phyloP scores from a whole-genome alignment of 2,797 vertebrate species.

The Peromyscus aztecus region DNA sequence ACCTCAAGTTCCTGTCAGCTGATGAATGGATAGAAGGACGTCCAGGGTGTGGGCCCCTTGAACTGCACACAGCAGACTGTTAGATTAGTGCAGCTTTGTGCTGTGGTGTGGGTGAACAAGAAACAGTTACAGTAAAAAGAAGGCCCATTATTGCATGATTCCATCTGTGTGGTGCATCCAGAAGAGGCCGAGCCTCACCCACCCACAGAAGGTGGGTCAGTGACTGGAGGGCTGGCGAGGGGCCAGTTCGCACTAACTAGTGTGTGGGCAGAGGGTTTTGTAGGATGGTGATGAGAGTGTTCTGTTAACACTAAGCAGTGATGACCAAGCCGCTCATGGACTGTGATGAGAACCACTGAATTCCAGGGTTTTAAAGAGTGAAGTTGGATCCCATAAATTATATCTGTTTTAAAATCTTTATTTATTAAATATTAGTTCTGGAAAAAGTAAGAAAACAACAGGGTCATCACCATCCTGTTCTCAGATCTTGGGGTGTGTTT shows the following conservation, averaged over 20 bases:
- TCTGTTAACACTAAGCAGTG: neutral
- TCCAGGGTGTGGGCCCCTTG: neutral
- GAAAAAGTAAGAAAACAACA: conserved; percentile 29
- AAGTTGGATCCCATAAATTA: neutral
- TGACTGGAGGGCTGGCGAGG: too few relatives aligned
- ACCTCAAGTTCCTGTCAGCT: neutral
- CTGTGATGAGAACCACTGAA: neutral
- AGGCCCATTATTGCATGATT: neutral
- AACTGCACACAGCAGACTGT: neutral
- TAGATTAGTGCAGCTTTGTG: neutral
- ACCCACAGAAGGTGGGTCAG: neutral
- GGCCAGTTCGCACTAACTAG: too few relatives aligned
- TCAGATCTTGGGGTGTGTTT: neutral
- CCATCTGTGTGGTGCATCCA: neutral
- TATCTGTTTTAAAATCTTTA: conserved; percentile 32
- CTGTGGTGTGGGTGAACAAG: neutral
- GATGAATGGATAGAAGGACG: neutral
- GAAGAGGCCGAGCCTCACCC: neutral
- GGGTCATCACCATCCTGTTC: neutral
- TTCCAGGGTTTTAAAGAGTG: neutral
- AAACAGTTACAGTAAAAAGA: neutral
- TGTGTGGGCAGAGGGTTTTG: neutral
- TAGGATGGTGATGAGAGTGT: neutral
- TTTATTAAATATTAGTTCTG: neutral
- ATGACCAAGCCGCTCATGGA: neutral